phyloP scores from a whole-genome alignment of 2,113 vertebrate genomes.

The Channa maculata region DNA sequence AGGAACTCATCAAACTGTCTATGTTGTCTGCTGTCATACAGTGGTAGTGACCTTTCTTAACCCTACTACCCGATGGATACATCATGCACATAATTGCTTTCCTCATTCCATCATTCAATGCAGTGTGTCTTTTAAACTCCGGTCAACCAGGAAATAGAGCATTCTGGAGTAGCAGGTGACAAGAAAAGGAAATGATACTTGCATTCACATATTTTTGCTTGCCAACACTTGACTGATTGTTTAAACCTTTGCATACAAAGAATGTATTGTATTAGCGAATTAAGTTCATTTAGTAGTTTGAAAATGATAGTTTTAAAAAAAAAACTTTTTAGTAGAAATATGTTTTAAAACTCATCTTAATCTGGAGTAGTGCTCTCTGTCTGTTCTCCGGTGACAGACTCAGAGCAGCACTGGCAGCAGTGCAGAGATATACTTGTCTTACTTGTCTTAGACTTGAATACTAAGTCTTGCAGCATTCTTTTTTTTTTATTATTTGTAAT shows the following conservation, averaged over 20 bases:
- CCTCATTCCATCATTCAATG: conserved; percentile 6
- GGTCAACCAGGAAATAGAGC: not conserved
- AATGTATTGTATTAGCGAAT: too few relatives aligned
- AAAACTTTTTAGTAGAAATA: too few relatives aligned
- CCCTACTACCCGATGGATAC: not conserved
- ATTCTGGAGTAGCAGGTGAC: not conserved
- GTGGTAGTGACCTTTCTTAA: not conserved
- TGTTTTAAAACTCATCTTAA: too few relatives aligned
- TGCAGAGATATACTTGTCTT: too few relatives aligned
- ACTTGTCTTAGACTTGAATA: too few relatives aligned
- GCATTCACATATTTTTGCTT: not conserved
- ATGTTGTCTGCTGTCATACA: not conserved
- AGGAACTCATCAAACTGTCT: not conserved
- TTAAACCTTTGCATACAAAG: not conserved
- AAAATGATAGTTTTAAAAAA: too few relatives aligned
- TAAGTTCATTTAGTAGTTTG: too few relatives aligned
- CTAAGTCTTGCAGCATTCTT: too few relatives aligned
- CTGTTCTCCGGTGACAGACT: too few relatives aligned
- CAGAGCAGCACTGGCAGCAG: too few relatives aligned
- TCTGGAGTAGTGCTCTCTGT: too few relatives aligned
- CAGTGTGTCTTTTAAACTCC: not conserved
- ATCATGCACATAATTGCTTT: conserved; percentile 3
- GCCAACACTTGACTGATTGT: not conserved
- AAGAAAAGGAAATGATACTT: not conserved
- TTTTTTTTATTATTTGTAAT: too few relatives aligned